Evolutionary conservation across 2,888 invertebrate species (phyloP).

Genomic region (Suillia variegata): DNA sequence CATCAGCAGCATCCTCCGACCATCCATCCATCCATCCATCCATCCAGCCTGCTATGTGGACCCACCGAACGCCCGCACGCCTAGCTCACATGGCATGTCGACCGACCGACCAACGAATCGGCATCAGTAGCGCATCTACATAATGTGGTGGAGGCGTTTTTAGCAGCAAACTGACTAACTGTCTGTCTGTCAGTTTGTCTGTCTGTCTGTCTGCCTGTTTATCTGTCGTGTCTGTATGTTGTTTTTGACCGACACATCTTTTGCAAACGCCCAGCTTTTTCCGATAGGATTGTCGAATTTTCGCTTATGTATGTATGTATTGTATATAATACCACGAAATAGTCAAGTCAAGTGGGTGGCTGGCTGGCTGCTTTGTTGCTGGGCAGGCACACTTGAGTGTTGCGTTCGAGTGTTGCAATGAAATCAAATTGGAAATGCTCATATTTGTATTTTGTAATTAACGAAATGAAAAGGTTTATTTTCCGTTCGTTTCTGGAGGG

Average conservation of each 20-base stretch:
- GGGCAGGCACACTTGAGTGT: slow-evolving; percentile 16
- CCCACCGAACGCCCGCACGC: too few species aligned
- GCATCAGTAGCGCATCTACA: too few species aligned
- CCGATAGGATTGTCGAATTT: slow-evolving; percentile 2
- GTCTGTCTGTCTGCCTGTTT: neutral
- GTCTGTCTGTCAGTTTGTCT: neutral
- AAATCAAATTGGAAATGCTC: slow-evolving; percentile 36
- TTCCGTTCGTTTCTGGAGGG: neutral
- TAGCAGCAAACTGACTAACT: too few species aligned
- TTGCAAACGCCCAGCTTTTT: neutral
- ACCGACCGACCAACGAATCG: too few species aligned
- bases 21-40: neutral
- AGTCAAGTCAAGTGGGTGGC: slow-evolving; percentile 33
- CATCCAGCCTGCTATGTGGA: too few species aligned
- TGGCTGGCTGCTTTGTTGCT: too few species aligned
- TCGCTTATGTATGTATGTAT: too few species aligned
- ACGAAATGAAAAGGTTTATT: slow-evolving; percentile 36
- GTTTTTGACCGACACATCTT: too few species aligned
- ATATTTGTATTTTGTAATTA: slow-evolving; percentile 42
- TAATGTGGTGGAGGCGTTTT: too few species aligned
- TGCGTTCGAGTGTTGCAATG: slow-evolving; percentile 32
- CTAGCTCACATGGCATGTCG: too few species aligned
- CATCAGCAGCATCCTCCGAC: neutral
- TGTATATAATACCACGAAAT: too few species aligned
- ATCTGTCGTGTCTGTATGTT: too few species aligned